Percentiles rank a stretch among this genome's conserved stretches.
Conservation (phyloP, 2,888 invertebrate species). For the Tenthredo amoena region DNA sequence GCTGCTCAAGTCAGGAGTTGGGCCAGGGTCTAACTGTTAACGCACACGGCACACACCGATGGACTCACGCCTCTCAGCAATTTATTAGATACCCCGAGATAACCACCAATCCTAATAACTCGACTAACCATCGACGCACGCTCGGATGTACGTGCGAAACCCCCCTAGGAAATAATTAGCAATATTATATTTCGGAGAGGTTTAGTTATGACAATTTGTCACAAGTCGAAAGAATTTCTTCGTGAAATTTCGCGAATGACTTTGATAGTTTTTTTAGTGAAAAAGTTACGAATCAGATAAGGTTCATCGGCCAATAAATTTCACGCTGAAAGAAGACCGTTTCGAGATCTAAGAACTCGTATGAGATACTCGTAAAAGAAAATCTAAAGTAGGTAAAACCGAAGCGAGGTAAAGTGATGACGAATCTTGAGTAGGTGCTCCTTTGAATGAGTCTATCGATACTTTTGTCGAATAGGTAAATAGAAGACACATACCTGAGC, state of each 20-base stretch:
- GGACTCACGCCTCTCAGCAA: slow-evolving; percentile 69
- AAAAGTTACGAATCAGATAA: neutral
- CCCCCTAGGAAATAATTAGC: neutral
- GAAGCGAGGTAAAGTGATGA: slow-evolving; percentile 15
- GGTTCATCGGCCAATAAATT: neutral
- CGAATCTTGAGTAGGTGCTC: slow-evolving; percentile 19
- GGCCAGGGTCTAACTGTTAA: slow-evolving; percentile 70
- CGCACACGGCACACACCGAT: slow-evolving; percentile 70
- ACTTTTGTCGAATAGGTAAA: slow-evolving; percentile 18
- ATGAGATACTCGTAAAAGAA: neutral
- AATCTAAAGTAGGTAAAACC: neutral
- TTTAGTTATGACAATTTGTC: neutral
- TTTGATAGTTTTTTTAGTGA: neutral
- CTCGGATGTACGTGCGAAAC: slow-evolving; percentile 14
- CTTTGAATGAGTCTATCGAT: neutral
- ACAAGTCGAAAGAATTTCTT: neutral
- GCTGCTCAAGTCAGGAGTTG: slow-evolving; percentile 52
- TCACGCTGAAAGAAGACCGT: neutral
- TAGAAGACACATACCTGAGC: slow-evolving; percentile 21
- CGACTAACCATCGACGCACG: slow-evolving; percentile 45
- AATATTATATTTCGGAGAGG: neutral
- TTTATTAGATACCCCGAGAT: slow-evolving; percentile 76
- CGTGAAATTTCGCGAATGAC: neutral
- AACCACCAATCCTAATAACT: slow-evolving; percentile 75
- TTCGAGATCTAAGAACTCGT: neutral